Conservation (phyloP, 1,140 invertebrate genomes). For the Neoseiulus cucumeris region DNA sequence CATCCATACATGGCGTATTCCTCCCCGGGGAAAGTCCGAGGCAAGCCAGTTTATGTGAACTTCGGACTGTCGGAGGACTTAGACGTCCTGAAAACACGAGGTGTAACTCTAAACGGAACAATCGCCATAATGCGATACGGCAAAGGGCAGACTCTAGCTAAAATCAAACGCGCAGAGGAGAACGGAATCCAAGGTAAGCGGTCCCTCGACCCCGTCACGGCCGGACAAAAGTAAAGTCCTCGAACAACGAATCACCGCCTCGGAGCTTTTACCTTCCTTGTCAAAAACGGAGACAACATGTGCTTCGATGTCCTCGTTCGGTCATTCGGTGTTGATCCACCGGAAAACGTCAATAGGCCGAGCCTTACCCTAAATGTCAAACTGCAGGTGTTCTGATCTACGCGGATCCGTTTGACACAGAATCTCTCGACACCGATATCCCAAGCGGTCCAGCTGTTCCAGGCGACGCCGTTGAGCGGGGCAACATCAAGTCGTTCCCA, state of each 20-base stretch:
- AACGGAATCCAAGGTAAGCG: not conserved
- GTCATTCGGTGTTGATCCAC: too few species aligned
- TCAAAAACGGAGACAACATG: too few species aligned
- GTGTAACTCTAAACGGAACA: not conserved
- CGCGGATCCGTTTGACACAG: not conserved
- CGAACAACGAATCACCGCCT: too few species aligned
- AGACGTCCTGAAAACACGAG: not conserved
- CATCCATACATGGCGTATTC: constrained; percentile 5
- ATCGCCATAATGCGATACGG: constrained; percentile 4
- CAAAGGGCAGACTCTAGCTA: not conserved
- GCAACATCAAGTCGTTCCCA: constrained; percentile 1
- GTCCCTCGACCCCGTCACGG: too few species aligned
- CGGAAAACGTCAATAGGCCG: too few species aligned
- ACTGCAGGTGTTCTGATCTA: constrained; percentile 1
- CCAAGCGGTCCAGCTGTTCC: not conserved
- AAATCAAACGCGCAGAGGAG: not conserved
- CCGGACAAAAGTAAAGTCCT: too few species aligned
- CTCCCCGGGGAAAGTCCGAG: not conserved
- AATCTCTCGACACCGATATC: not conserved
- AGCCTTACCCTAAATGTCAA: too few species aligned
- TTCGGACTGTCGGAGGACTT: not conserved
- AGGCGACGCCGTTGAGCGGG: not conserved
- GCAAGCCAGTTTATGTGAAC: not conserved
- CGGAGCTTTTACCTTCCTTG: too few species aligned
- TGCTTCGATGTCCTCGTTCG: too few species aligned